Percentiles rank a stretch among this genome's conserved stretches.
Conservation (phyloP, 2,797 vertebrate species). For the Darevskia nairensis region DNA sequence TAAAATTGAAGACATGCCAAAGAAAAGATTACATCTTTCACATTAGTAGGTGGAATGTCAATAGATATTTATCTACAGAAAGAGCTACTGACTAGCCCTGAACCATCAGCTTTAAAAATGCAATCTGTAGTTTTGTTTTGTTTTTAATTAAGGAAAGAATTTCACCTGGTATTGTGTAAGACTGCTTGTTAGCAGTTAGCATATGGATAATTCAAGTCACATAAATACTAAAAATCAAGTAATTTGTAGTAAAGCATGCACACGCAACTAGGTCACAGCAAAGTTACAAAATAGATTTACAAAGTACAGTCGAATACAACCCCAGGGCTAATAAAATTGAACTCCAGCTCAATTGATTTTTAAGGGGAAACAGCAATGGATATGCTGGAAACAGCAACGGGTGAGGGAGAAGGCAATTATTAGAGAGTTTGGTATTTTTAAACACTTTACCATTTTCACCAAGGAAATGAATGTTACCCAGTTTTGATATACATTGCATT, state of each 20-base stretch:
- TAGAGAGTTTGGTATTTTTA: background rate
- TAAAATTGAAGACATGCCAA: background rate
- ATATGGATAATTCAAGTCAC: constrained; percentile 37
- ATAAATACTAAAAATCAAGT: constrained; percentile 41
- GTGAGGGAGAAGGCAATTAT: background rate
- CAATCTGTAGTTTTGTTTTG: constrained; percentile 5
- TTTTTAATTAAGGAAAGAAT: background rate
- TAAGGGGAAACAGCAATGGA: constrained; percentile 21
- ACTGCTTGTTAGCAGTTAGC: constrained; percentile 37
- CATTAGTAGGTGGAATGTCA: constrained; percentile 5
- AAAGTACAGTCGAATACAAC: background rate
- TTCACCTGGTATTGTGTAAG: background rate
- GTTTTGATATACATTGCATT: background rate
- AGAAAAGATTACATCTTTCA: constrained; percentile 11
- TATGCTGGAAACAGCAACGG: background rate
- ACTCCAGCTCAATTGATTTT: background rate
- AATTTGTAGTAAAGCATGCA: constrained; percentile 36
- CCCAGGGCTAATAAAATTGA: background rate
- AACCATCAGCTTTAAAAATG: background rate
- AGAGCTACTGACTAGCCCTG: background rate
- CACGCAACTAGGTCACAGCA: constrained; percentile 48
- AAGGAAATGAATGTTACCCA: background rate
- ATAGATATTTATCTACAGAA: constrained; percentile 11
- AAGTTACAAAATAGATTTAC: constrained; percentile 42
- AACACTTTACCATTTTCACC: background rate